Conservation (phyloP, 2,888 invertebrate genomes). For the Meiosimyza platycephala region DNA sequence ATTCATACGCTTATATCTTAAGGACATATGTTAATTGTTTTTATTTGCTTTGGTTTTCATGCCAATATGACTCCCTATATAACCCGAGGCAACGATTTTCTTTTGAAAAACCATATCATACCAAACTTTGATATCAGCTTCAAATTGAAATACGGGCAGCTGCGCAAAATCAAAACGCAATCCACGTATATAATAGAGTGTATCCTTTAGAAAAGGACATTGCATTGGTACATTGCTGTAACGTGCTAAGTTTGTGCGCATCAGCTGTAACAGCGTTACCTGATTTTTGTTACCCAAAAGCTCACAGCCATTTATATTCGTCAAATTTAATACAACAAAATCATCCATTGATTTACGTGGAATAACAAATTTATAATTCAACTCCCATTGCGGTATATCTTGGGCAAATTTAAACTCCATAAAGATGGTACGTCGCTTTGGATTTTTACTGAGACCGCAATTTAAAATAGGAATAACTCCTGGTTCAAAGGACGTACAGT, state of each 20-base stretch:
- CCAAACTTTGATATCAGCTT: slow-evolving; percentile 31
- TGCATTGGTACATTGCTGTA: slow-evolving; percentile 45
- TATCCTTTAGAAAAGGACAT: slow-evolving; percentile 42
- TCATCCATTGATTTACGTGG: slow-evolving; percentile 27
- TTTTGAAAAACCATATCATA: not conserved
- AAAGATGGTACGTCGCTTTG: slow-evolving; percentile 42
- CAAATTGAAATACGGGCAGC: slow-evolving; percentile 44
- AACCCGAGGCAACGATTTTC: not conserved
- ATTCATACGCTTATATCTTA: no score
- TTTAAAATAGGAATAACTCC: not conserved
- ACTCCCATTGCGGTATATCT: slow-evolving; percentile 34
- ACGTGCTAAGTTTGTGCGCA: slow-evolving; percentile 42
- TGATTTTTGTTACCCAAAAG: slow-evolving; percentile 47
- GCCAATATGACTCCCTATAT: slow-evolving; percentile 8
- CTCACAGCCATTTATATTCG: slow-evolving; percentile 46
- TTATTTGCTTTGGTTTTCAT: not conserved
- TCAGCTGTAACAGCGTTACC: slow-evolving; percentile 44
- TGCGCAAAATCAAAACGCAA: slow-evolving; percentile 46
- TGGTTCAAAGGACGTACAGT: no score
- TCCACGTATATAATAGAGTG: slow-evolving; percentile 44
- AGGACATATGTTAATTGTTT: not conserved
- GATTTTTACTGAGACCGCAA: slow-evolving; percentile 45
- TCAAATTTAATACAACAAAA: slow-evolving; percentile 42
- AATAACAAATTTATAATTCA: slow-evolving; percentile 44
- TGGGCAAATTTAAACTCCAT: slow-evolving; percentile 45